These are phyloP conservation scores for Oncorhynchus nerka DNA, from an alignment of 2,113 vertebrate genomes.

Conservation along the genomic window DNA sequence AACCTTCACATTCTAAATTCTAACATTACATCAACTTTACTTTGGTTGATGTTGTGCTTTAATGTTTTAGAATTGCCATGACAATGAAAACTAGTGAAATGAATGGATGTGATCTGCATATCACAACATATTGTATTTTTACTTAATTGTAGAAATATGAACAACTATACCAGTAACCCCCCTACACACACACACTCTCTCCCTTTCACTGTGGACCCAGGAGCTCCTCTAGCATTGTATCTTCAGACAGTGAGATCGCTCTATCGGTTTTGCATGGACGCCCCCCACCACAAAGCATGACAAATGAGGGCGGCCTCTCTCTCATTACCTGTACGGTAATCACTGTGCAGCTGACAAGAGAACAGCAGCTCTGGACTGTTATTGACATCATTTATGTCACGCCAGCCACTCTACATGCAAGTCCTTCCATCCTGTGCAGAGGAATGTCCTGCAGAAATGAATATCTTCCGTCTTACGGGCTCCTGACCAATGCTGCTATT, in stretches of 20 bases:
- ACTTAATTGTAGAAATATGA: no score
- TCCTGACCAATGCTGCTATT: no score
- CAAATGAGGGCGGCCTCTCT: slow-evolving; percentile 42
- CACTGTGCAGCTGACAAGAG: slow-evolving; percentile 54
- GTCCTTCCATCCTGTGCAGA: background rate
- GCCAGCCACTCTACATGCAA: background rate
- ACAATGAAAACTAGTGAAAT: no score
- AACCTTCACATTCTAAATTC: no score
- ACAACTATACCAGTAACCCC: no score
- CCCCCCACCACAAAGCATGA: slow-evolving; percentile 44
- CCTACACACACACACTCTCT: background rate
- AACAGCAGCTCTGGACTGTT: slow-evolving; percentile 33
- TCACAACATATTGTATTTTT: no score
- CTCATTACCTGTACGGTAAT: slow-evolving; percentile 49
- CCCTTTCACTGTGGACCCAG: background rate
- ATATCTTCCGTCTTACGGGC: no score
- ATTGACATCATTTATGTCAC: slow-evolving; percentile 38
- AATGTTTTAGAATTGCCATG: no score
- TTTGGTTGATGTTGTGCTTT: no score
- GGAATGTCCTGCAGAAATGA: no score
- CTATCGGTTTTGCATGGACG: slow-evolving; percentile 33
- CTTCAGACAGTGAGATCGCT: slow-evolving; percentile 11
- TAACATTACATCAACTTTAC: no score
- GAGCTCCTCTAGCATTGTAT: slow-evolving; percentile 36
- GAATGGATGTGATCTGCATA: no score